phyloP scores from a whole-genome alignment of 2,888 invertebrate species.

The Drosophila bunnanda region DNA sequence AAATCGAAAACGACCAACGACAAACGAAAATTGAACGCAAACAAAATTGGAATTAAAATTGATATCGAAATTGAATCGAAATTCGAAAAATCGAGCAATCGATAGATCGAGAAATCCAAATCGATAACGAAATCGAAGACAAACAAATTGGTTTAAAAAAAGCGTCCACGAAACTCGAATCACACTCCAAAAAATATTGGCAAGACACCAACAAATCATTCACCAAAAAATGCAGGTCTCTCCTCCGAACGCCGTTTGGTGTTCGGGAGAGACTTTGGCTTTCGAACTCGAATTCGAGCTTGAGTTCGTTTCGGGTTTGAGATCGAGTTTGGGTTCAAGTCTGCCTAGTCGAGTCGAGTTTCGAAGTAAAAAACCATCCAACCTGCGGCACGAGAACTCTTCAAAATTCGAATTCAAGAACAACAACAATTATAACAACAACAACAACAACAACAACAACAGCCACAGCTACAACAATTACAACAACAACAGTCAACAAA shows the following conservation, averaged over 20 bases:
- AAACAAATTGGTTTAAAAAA: slow-evolving; percentile 65
- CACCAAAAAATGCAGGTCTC: slow-evolving; percentile 15
- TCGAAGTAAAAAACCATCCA: background rate
- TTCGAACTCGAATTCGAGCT: slow-evolving; percentile 14
- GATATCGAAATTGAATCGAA: slow-evolving; percentile 35
- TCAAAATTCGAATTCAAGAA: slow-evolving; percentile 43
- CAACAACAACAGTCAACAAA: slow-evolving; percentile 48
- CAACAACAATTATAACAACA: slow-evolving; percentile 28
- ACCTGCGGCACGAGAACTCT: slow-evolving; percentile 36
- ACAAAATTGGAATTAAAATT: slow-evolving; percentile 37
- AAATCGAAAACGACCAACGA: slow-evolving; percentile 32
- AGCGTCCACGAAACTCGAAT: slow-evolving; percentile 47
- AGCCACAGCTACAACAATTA: slow-evolving; percentile 34
- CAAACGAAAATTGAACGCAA: slow-evolving; percentile 45
- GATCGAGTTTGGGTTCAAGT: slow-evolving; percentile 6
- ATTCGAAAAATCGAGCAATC: slow-evolving; percentile 14
- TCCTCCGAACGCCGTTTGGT: background rate
- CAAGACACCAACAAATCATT: slow-evolving; percentile 37
- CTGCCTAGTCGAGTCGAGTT: slow-evolving; percentile 16
- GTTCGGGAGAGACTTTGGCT: background rate
- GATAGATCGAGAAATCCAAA: slow-evolving; percentile 25
- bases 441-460: slow-evolving; percentile 26
- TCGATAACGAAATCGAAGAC: slow-evolving; percentile 21
- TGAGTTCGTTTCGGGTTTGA: background rate
- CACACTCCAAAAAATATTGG: slow-evolving; percentile 32